Percentiles rank a stretch among this genome's conserved stretches.
Evolutionary conservation across 2,113 vertebrate species (phyloP).

Genomic region (Chaenogobius annularis): DNA sequence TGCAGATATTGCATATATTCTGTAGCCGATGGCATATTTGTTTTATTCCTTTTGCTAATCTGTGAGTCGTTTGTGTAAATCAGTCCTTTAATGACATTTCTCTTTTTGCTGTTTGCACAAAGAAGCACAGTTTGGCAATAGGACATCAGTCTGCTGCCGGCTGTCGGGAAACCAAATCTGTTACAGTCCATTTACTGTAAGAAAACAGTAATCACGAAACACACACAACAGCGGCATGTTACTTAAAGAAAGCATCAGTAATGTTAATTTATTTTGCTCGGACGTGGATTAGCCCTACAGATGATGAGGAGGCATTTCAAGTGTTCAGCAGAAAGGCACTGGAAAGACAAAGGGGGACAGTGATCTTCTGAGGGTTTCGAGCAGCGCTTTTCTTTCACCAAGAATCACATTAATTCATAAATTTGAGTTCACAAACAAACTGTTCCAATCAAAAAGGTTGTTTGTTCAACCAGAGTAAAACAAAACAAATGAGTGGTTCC

Average conservation of each 20-base stretch:
- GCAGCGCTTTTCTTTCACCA: not conserved
- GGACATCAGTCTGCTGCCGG: conserved; percentile 10
- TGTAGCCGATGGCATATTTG: conserved; percentile 21
- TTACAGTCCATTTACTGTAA: conserved; percentile 51
- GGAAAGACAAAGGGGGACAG: not conserved
- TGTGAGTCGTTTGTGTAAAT: conserved; percentile 30
- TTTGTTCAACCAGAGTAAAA: not conserved
- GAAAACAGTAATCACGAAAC: conserved; percentile 52
- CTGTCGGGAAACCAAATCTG: conserved; percentile 53
- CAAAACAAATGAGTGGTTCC: too few relatives aligned
- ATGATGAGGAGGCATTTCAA: conserved; percentile 3
- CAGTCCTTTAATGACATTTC: conserved; percentile 34
- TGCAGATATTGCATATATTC: too few relatives aligned
- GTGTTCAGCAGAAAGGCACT: not conserved
- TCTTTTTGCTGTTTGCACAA: conserved; percentile 26
- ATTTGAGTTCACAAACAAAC: not conserved
- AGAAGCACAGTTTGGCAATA: conserved; percentile 20
- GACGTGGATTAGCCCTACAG: conserved; percentile 13
- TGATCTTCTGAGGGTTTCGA: not conserved
- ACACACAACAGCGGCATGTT: conserved; percentile 5
- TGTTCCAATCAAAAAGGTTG: not conserved
- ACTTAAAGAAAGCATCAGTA: conserved; percentile 29
- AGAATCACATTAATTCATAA: not conserved
- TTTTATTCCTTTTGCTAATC: conserved; percentile 40
- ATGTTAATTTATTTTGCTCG: conserved; percentile 11